Evolutionary conservation across 2,113 vertebrate genomes (phyloP), one percentile per base, ranked within the genome.

Genomic region (Nipponia nippon): DNA sequence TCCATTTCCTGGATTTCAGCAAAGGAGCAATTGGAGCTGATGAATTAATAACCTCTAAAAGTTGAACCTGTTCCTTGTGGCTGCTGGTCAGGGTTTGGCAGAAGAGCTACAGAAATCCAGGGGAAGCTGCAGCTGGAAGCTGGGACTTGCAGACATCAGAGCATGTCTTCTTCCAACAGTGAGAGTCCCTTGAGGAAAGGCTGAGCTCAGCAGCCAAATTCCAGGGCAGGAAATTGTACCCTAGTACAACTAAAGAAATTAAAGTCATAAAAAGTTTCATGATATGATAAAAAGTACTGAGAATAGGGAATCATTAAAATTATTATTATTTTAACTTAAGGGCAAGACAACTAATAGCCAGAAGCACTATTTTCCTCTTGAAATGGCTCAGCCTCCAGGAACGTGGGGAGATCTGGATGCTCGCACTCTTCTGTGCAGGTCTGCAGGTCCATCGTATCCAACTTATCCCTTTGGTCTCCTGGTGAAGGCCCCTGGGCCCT

Each of bases 51-150:
- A 81, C 42, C 11, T 81, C 36, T 83, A 66, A 46, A 94, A 92
- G 29, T 16, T 9, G 1, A 84, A 71, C 17, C 12, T 77, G 7
- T 80, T 81, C 18, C 29, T 65, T 61, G 19, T 0, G 0, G 15
- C 21, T 25, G 4, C 32, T 71, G 65, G 42, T 67, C 83, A 87
- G 80, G 16, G 11, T 26, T 78, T 92, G 63, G 42, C 47, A 84
- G 30, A 83, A 88, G 14, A 44, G 40, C 38, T 81, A 23, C 62
- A 83, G 67, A 81, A 95, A 89, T 42, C 42, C 42, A 4, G 56
- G 4, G 7, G 27, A 78, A 50, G 71, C 30, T 53, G 25, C 11
- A 56, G 38, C n/a, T 77, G 46, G 32, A 75, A 87, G 25, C 34
- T 81, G 46, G 44, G 72, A 55, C 22, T 77, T 72, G 14, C 7